phyloP scores from a whole-genome alignment of 2,888 invertebrate species.

The Diadromus collaris region DNA sequence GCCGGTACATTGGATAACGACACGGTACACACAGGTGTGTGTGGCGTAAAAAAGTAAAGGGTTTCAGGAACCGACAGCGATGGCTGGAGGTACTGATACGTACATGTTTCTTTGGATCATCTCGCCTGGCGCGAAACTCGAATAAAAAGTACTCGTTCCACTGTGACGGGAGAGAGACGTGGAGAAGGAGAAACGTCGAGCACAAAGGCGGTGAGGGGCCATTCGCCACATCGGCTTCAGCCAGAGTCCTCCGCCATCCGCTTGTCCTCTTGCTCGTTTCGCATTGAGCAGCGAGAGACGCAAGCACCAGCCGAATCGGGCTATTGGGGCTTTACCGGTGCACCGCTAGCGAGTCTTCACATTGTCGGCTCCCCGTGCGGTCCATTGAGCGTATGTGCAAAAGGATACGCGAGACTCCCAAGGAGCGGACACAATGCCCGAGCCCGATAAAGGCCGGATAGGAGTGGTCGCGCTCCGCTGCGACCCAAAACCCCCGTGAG shows the following conservation, averaged over 20 bases:
- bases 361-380: conserved; percentile 43
- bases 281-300: conserved; percentile 30
- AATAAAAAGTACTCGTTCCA: background rate
- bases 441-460: conserved; percentile 58
- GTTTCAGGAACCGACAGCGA: background rate
- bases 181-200: background rate
- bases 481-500: conserved; percentile 16
- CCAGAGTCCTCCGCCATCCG: conserved; percentile 28
- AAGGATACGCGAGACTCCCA: conserved; percentile 33
- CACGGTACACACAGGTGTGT: background rate
- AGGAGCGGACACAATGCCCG: conserved; percentile 54
- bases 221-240: conserved; percentile 36
- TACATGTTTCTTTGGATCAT: background rate
- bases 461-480: conserved; percentile 18
- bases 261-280: conserved; percentile 39
- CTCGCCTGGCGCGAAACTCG: background rate
- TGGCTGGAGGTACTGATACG: background rate
- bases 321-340: conserved; percentile 43
- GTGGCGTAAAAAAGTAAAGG: background rate
- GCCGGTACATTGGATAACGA: too few relatives aligned
- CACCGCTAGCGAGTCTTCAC: conserved; percentile 32
- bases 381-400: conserved; percentile 51
- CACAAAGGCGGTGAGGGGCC: conserved; percentile 13
- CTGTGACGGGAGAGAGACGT: background rate
- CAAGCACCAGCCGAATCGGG: conserved; percentile 27